Evolutionary conservation across 2,888 invertebrate species (phyloP).

Genomic region (Theretra japonica): DNA sequence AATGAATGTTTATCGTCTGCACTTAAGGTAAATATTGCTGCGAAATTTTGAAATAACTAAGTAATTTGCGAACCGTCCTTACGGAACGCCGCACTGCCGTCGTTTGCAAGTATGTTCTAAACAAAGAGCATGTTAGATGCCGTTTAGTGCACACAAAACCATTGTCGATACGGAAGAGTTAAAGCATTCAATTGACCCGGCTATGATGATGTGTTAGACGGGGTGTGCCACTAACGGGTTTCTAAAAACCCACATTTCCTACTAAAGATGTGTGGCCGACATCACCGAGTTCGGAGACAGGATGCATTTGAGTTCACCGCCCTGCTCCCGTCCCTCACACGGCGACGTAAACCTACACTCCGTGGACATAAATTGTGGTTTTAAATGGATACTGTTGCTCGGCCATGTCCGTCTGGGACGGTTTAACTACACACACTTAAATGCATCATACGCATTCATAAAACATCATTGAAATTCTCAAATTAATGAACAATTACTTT

Average conservation of each 20-base stretch:
- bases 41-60: conserved; percentile 61
- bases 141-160: conserved; percentile 52
- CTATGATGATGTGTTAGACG: conserved; percentile 65
- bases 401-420: conserved; percentile 45
- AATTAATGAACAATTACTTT: not conserved
- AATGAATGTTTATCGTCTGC: conserved; percentile 56
- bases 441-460: conserved; percentile 10
- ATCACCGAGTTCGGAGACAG: conserved; percentile 73
- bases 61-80: conserved; percentile 47
- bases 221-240: conserved; percentile 73
- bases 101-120: conserved; percentile 49
- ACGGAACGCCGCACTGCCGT: conserved; percentile 44
- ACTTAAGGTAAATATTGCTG: conserved; percentile 57
- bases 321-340: conserved; percentile 63
- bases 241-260: conserved; percentile 81
- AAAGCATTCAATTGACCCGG: conserved; percentile 69
- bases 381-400: conserved; percentile 60
- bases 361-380: conserved; percentile 69
- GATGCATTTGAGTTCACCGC: conserved; percentile 75
- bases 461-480: conserved; percentile 7
- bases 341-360: conserved; percentile 67
- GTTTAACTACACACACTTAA: conserved; percentile 22
- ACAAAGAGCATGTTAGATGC: conserved; percentile 49
- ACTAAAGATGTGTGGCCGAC: conserved; percentile 74
- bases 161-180: conserved; percentile 55